Percentiles rank a stretch among this genome's conserved stretches.
Evolutionary conservation across 2,888 invertebrate genomes (phyloP).

Genomic region (Dynastes hyllus): DNA sequence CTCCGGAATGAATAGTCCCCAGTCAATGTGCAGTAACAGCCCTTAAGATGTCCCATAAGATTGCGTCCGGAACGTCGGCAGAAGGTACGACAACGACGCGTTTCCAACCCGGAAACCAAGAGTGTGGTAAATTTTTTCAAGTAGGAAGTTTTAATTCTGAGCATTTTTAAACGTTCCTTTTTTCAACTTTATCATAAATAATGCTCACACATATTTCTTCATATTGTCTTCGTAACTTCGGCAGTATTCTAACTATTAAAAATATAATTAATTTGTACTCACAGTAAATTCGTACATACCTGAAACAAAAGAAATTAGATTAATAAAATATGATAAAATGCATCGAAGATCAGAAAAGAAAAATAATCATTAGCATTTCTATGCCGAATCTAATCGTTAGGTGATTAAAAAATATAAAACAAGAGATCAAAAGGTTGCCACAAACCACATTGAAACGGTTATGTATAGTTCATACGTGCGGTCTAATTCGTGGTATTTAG

Average conservation of each 20-base stretch:
- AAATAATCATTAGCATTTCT: not conserved
- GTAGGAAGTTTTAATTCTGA: no score
- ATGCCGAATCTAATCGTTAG: not conserved
- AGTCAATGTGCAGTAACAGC: no score
- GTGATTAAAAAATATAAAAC: no score
- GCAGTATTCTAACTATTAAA: not conserved
- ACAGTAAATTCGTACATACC: slow-evolving; percentile 32
- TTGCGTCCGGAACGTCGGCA: no score
- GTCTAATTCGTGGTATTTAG: slow-evolving; percentile 30
- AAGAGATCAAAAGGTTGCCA: not conserved
- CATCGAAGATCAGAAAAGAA: not conserved
- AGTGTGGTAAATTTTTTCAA: no score
- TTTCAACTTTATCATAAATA: no score
- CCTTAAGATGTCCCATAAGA: no score
- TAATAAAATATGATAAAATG: not conserved
- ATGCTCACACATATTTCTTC: not conserved
- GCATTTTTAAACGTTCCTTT: no score
- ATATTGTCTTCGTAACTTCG: not conserved
- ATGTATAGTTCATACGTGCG: not conserved
- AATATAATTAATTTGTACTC: slow-evolving; percentile 7
- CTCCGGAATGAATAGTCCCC: no score
- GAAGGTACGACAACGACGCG: no score
- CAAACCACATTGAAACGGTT: not conserved
- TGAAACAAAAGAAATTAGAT: slow-evolving; percentile 33
- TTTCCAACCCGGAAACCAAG: no score